Evolutionary conservation across 2,797 vertebrate species (phyloP).

Genomic region (Sciurus carolinensis): DNA sequence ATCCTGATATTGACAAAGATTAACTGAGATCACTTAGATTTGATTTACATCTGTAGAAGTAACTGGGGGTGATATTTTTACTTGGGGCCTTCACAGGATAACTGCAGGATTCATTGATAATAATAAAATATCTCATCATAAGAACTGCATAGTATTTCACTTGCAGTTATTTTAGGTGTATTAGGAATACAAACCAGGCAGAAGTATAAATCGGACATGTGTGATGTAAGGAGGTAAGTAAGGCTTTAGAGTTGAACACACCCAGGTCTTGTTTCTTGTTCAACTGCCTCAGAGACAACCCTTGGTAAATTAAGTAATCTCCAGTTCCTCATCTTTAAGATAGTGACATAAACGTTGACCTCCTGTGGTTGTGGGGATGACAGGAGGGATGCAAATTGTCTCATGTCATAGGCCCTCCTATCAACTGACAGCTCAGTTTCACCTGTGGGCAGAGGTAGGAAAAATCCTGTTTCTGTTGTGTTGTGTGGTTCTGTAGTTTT

Average conservation of each 20-base stretch:
- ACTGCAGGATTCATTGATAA: not conserved
- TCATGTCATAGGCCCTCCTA: not conserved
- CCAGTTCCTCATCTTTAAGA: slow-evolving; percentile 40
- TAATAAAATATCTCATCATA: not conserved
- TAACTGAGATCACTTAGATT: not conserved
- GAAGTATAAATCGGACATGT: not conserved
- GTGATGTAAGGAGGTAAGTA: not conserved
- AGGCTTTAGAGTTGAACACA: not conserved
- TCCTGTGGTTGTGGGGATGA: not conserved
- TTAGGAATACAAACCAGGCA: not conserved
- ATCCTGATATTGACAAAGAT: not conserved
- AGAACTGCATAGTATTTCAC: not conserved
- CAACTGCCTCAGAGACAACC: not conserved
- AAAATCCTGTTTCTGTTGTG: not conserved
- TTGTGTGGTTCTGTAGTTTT: not conserved
- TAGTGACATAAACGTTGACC: not conserved
- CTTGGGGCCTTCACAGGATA: not conserved
- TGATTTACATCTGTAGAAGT: slow-evolving; percentile 27
- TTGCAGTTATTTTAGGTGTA: not conserved
- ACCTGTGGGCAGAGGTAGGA: not conserved
- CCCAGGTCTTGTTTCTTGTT: not conserved
- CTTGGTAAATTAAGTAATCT: not conserved
- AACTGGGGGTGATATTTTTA: not conserved
- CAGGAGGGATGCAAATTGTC: not conserved
- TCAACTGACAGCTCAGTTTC: not conserved